Percentiles rank a stretch among this genome's conserved stretches.
phyloP scores from a whole-genome alignment of 2,888 invertebrate species.

The Epirrhoe tristata region DNA sequence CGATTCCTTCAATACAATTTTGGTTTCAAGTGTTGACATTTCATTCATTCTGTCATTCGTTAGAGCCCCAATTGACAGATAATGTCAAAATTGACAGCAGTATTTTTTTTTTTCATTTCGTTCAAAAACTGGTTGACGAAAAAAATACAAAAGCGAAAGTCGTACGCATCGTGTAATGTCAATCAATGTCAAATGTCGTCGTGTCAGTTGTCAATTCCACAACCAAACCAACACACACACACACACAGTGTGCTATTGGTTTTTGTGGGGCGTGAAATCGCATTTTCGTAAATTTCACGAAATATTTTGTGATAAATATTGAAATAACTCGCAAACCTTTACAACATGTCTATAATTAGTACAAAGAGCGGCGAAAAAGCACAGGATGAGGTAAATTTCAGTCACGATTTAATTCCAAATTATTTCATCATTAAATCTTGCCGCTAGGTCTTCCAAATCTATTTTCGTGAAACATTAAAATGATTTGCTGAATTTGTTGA shows the following conservation, averaged over 20 bases:
- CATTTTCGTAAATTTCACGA: background rate
- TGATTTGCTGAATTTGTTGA: slow-evolving; percentile 14
- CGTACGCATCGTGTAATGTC: too few relatives aligned
- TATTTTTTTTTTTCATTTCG: too few relatives aligned
- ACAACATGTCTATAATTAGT: slow-evolving; percentile 66
- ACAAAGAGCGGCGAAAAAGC: slow-evolving; percentile 81
- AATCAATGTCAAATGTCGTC: background rate
- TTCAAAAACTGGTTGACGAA: too few relatives aligned
- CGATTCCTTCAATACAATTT: background rate
- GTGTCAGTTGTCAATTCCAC: background rate
- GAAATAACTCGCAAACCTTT: background rate
- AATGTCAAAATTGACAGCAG: too few relatives aligned
- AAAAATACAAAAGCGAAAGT: too few relatives aligned
- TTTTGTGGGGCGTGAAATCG: slow-evolving; percentile 16
- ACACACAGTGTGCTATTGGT: background rate
- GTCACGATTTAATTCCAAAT: slow-evolving; percentile 4
- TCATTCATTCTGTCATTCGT: too few relatives aligned
- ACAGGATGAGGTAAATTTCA: slow-evolving; percentile 88
- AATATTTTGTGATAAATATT: slow-evolving; percentile 6
- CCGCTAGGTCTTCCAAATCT: slow-evolving; percentile 10
- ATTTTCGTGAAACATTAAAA: slow-evolving; percentile 15
- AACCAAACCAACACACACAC: too few relatives aligned
- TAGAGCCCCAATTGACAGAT: too few relatives aligned
- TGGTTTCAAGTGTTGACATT: background rate
- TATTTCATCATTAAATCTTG: background rate